Evolutionary conservation across 2,888 invertebrate species (phyloP).

Genomic region (Agrochola circellaris): DNA sequence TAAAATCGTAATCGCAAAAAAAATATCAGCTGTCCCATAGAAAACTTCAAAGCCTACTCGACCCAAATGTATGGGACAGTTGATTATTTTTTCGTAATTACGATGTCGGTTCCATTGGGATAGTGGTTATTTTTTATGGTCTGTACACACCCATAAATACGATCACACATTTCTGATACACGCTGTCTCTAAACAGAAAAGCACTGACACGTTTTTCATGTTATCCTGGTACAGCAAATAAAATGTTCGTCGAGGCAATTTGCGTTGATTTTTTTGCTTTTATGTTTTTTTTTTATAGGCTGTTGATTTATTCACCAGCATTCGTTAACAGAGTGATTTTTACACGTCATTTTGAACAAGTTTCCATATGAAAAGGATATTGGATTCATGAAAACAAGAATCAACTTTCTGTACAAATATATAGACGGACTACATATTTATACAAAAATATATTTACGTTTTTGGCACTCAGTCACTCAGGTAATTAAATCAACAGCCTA

Average conservation of each 20-base stretch:
- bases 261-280: conserved; percentile 8
- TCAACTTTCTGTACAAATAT: background rate
- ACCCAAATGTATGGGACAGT: too few relatives aligned
- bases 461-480: background rate
- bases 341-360: background rate
- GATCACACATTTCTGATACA: background rate
- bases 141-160: background rate
- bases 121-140: too few relatives aligned
- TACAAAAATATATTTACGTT: background rate
- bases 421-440: background rate
- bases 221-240: conserved; percentile 11
- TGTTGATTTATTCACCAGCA: conserved; percentile 14
- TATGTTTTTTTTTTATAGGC: background rate
- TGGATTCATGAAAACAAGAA: background rate
- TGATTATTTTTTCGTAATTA: too few relatives aligned
- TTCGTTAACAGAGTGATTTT: conserved; percentile 18
- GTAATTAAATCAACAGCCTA: background rate
- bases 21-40: too few relatives aligned
- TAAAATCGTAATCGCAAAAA: too few relatives aligned
- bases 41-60: too few relatives aligned
- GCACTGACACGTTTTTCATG: conserved; percentile 21
- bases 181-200: conserved; percentile 25
- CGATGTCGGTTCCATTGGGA: too few relatives aligned
- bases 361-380: background rate
- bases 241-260: conserved; percentile 25